phyloP scores from a whole-genome alignment of 2,888 invertebrate genomes.

The Thymelicus acteon region DNA sequence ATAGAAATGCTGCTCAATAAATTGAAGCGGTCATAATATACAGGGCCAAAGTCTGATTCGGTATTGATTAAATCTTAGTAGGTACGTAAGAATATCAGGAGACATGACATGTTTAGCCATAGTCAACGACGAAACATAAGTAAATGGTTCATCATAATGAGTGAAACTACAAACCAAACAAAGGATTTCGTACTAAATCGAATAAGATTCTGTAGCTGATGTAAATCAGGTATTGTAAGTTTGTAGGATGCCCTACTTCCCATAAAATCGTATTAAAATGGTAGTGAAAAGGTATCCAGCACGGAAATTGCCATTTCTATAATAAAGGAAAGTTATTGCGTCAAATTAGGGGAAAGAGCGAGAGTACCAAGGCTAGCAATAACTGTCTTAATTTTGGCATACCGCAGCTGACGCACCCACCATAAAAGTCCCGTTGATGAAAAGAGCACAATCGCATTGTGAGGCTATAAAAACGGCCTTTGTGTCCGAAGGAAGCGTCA shows the following conservation, averaged over 20 bases:
- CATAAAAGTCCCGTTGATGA: slow-evolving; percentile 79
- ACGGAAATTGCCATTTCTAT: slow-evolving; percentile 17
- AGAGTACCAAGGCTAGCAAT: slow-evolving; percentile 25
- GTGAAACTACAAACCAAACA: background rate
- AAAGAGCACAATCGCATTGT: slow-evolving; percentile 82
- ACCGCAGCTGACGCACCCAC: slow-evolving; percentile 73
- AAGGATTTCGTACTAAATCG: background rate
- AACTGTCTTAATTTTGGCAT: slow-evolving; percentile 68
- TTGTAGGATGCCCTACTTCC: background rate
- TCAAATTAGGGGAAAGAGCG: slow-evolving; percentile 27
- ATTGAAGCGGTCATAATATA: background rate
- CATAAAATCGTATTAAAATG: slow-evolving; percentile 1
- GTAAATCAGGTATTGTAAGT: background rate
- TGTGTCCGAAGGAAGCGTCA: slow-evolving; percentile 73
- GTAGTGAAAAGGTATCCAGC: slow-evolving; percentile 1
- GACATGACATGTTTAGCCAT: background rate
- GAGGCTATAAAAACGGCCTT: slow-evolving; percentile 78
- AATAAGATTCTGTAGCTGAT: background rate
- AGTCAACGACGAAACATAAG: background rate
- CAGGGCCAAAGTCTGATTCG: background rate
- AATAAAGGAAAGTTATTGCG: slow-evolving; percentile 26
- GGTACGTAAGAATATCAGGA: no score
- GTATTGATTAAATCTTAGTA: no score
- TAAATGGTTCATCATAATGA: background rate
- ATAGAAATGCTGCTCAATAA: background rate